Percentiles rank a stretch among this genome's conserved stretches.
These are phyloP conservation scores for Hyperoplus lanceolatus DNA, from an alignment of 2,797 vertebrate species.

Conservation along the genomic window DNA sequence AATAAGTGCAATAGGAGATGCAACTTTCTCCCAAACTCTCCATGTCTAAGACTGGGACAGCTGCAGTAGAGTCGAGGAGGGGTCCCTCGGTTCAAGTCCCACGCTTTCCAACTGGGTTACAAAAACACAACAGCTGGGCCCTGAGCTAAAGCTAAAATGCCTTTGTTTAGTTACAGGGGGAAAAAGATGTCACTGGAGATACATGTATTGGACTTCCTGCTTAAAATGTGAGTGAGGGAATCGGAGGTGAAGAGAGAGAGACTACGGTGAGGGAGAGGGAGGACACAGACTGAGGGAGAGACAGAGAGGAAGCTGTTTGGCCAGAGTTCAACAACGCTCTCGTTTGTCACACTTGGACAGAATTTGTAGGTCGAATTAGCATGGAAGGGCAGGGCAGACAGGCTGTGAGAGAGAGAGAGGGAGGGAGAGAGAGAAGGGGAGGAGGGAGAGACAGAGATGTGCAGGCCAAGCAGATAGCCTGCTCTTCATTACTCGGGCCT, in stretches of 20 bases:
- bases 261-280: conserved; percentile 11
- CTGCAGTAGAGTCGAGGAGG: conserved; percentile 53
- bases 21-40: conserved; percentile 4
- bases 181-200: conserved; percentile 55
- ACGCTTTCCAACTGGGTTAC: conserved; percentile 68
- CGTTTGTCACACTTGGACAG: conserved; percentile 83
- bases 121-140: conserved; percentile 76
- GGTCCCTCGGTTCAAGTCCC: conserved; percentile 58
- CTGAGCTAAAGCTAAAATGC: conserved; percentile 49
- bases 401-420: conserved; percentile 40
- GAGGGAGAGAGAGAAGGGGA: conserved; percentile 44
- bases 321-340: conserved; percentile 77
- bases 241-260: conserved; percentile 26
- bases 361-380: conserved; percentile 88
- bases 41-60: conserved; percentile 51
- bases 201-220: conserved; percentile 52
- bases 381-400: conserved; percentile 63
- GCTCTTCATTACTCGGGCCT: conserved; percentile 64
- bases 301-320: conserved; percentile 75
- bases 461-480: conserved; percentile 60
- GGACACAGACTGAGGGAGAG: conserved; percentile 45
- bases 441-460: conserved; percentile 54
- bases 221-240: conserved; percentile 34
- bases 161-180: conserved; percentile 48
- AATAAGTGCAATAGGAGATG: not conserved